These are phyloP conservation scores for Saccostrea echinata DNA, from an alignment of 1,140 invertebrate genomes.

Conservation along the genomic window DNA sequence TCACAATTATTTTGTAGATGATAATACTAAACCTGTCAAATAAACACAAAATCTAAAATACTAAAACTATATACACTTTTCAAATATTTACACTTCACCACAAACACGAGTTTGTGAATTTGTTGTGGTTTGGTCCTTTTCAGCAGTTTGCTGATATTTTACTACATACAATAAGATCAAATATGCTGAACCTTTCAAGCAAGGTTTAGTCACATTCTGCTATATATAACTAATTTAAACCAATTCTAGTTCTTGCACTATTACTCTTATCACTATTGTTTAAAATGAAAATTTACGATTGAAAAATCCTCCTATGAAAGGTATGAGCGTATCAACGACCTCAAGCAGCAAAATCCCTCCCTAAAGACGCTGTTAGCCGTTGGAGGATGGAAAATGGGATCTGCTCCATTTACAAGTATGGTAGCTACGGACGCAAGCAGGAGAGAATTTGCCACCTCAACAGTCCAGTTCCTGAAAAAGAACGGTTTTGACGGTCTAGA, in stretches of 20 bases:
- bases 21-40: too few species aligned
- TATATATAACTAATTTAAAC: background rate
- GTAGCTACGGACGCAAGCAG: conserved; percentile 82
- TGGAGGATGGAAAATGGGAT: conserved; percentile 97
- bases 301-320: conserved; percentile 20
- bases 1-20: too few species aligned
- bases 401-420: conserved; percentile 88
- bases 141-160: background rate
- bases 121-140: background rate
- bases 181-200: background rate
- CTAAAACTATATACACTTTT: too few species aligned
- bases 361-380: conserved; percentile 94
- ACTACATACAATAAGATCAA: background rate
- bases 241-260: background rate
- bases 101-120: too few species aligned
- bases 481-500: conserved; percentile 96
- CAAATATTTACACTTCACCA: too few species aligned
- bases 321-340: conserved; percentile 81
- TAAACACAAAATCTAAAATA: too few species aligned
- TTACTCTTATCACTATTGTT: too few species aligned
- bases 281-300: background rate
- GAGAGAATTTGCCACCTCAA: conserved; percentile 92
- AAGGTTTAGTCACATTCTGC: background rate
- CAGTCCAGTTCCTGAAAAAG: conserved; percentile 93
- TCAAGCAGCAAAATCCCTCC: conserved; percentile 94